A percentile compares a stretch with the other conserved stretches of the same genome.
These are phyloP conservation scores for Paelopatides confundens DNA, from an alignment of 53 echinoderm and acorn worm species.

Conservation along the genomic window DNA sequence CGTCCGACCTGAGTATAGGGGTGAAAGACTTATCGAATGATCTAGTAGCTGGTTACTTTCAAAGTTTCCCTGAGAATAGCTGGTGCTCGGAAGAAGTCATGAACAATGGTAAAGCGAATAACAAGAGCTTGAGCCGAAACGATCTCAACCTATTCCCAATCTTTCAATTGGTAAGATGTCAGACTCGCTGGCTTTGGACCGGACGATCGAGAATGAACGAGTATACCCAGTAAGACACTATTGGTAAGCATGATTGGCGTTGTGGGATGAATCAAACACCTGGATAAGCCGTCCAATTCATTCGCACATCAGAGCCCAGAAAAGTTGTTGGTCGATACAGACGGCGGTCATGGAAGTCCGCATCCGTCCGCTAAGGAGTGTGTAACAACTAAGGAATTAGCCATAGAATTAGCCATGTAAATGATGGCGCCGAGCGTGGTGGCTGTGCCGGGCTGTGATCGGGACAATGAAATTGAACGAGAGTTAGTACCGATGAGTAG, in stretches of 20 bases:
- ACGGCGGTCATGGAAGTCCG: conserved; percentile 92
- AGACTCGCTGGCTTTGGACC: too few relatives aligned
- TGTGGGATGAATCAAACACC: too few relatives aligned
- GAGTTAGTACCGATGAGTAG: too few relatives aligned
- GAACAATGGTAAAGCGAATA: conserved; percentile 80
- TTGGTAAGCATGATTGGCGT: too few relatives aligned
- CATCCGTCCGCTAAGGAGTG: conserved; percentile 85
- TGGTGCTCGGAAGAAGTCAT: too few relatives aligned
- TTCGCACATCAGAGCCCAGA: conserved; percentile 65
- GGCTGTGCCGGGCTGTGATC: conserved; percentile 59
- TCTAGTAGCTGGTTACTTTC: too few relatives aligned
- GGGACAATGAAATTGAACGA: too few relatives aligned
- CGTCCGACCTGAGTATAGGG: conserved; percentile 85
- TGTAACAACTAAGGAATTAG: conserved; percentile 88
- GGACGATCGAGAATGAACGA: too few relatives aligned
- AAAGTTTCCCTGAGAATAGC: too few relatives aligned
- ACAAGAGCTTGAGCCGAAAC: conserved; percentile 71
- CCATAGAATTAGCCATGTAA: conserved; percentile 92
- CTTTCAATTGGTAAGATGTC: too few relatives aligned
- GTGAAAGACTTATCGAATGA: conserved; percentile 89
- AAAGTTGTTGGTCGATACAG: conserved; percentile 76
- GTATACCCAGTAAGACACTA: too few relatives aligned
- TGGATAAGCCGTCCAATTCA: conserved; percentile 58
- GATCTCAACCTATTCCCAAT: too few relatives aligned
- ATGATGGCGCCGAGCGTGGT: conserved; percentile 77